phyloP scores from a whole-genome alignment of 2,113 vertebrate genomes.

The Enhydra lutris region DNA sequence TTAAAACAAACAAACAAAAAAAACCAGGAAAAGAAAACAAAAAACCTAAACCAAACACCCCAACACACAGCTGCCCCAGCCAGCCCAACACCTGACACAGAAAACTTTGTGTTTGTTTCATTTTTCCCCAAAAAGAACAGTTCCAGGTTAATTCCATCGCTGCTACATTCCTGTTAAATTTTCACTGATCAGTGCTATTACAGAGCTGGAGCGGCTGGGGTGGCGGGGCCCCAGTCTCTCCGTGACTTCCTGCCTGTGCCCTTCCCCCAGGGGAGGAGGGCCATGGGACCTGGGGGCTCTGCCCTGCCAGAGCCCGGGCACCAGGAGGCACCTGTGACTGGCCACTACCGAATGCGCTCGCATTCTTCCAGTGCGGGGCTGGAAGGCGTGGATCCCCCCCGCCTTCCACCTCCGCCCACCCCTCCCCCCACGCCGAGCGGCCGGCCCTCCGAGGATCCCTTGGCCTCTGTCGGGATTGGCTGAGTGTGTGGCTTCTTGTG shows the following conservation, averaged over 20 bases:
- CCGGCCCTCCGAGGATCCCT: rapidly evolving
- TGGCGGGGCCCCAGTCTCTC: not conserved
- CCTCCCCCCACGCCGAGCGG: not conserved
- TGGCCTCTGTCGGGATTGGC: not conserved
- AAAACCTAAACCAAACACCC: conserved; percentile 51
- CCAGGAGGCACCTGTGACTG: not conserved
- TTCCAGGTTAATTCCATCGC: conserved; percentile 70
- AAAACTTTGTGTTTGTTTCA: conserved; percentile 54
- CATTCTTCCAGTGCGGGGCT: not conserved
- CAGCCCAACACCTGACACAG: conserved; percentile 66
- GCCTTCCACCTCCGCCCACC: not conserved
- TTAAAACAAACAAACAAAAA: conserved; percentile 53
- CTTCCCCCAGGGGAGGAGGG: not conserved
- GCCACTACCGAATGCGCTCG: not conserved
- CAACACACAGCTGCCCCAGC: conserved; percentile 78
- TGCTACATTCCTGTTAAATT: conserved; percentile 49
- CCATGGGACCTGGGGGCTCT: not conserved
- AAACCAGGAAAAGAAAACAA: conserved; percentile 46
- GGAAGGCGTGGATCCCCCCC: not conserved
- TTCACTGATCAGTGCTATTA: conserved; percentile 13
- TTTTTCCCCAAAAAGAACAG: conserved; percentile 13
- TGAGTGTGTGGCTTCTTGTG: conserved; percentile 35
- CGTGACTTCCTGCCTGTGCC: not conserved
- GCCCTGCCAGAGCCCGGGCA: not conserved
- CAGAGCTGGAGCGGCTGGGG: not conserved